These are phyloP conservation scores for Planiliza haematocheilus DNA, from an alignment of 2,113 vertebrate species.

Conservation along the genomic window DNA sequence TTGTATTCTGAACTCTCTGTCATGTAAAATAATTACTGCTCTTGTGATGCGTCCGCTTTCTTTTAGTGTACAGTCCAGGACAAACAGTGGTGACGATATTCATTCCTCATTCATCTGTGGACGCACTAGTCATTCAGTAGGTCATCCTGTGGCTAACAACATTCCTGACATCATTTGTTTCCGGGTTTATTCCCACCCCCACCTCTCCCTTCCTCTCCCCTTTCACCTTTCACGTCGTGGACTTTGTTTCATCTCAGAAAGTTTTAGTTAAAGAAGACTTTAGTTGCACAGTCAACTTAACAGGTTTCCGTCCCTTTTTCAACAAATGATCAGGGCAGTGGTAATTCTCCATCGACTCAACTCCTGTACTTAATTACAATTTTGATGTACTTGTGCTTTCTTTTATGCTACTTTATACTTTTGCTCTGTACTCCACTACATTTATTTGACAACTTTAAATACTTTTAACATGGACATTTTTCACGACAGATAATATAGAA, in stretches of 20 bases:
- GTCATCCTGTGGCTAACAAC: conserved; percentile 27
- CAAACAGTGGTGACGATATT: not conserved
- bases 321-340: too few species aligned
- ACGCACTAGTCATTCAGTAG: not conserved
- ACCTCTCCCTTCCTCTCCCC: conserved; percentile 51
- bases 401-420: too few species aligned
- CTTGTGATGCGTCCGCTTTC: not conserved
- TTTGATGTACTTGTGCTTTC: too few species aligned
- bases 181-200: conserved; percentile 33
- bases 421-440: too few species aligned
- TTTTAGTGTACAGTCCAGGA: not conserved
- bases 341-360: too few species aligned
- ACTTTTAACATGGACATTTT: too few species aligned
- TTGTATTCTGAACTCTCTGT: not conserved
- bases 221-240: conserved; percentile 41
- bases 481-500: too few species aligned
- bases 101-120: not conserved
- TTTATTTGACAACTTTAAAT: too few species aligned
- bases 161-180: conserved; percentile 54
- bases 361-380: too few species aligned
- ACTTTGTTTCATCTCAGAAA: conserved; percentile 20
- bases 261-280: not conserved
- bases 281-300: too few species aligned
- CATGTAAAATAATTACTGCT: not conserved
- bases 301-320: too few species aligned